Conservation (phyloP, 2,113 vertebrate genomes). For the Lates calcarifer region DNA sequence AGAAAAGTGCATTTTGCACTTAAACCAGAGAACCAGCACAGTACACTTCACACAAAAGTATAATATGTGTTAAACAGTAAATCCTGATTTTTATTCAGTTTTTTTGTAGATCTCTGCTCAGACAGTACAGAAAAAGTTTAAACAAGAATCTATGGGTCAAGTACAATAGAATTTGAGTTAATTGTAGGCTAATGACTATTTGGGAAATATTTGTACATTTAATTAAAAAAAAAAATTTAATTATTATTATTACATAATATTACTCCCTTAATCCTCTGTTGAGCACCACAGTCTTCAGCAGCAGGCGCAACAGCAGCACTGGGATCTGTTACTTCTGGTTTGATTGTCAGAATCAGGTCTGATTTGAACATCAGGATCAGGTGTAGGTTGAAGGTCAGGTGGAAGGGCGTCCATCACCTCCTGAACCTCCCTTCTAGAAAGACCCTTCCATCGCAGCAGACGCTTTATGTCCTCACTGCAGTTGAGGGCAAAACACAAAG, state of each 20-base stretch:
- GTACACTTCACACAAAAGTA: not conserved
- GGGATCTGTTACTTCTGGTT: rapidly evolving
- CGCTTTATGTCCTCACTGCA: constrained; percentile 55
- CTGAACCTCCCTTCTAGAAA: not conserved
- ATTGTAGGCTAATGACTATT: not conserved
- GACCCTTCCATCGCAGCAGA: constrained; percentile 60
- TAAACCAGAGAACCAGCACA: not conserved
- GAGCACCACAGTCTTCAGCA: no score
- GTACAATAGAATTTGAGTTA: not conserved
- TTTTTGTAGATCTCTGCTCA: not conserved
- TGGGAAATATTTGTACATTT: not conserved
- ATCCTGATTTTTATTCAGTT: no score
- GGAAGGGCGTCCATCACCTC: constrained; percentile 57
- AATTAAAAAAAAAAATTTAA: no score
- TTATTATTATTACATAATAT: no score
- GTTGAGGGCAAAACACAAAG: not conserved
- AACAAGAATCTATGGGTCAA: not conserved
- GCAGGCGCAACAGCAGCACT: not conserved
- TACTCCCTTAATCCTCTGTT: no score
- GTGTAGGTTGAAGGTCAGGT: not conserved
- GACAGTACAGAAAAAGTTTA: not conserved
- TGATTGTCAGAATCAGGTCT: not conserved
- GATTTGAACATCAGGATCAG: no score
- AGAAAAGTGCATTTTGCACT: not conserved
- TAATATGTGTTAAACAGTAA: not conserved